Base-by-base conservation (phyloP, 2,113 vertebrate species). In the Pelvicachromis taeniatus region DNA sequence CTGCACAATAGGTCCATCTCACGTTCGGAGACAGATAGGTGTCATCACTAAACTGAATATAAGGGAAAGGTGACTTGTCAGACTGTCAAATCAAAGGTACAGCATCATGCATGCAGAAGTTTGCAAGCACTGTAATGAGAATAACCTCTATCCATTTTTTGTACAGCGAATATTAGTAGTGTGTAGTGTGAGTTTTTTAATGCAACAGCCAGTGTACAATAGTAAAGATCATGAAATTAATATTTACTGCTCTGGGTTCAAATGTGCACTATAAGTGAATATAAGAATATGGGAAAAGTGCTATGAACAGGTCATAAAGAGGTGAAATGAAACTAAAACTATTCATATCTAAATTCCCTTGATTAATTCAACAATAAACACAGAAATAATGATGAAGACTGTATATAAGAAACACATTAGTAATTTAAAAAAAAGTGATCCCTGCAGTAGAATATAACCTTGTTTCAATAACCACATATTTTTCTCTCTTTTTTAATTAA, bases 1-100 rank as follows among this genome's bases (percentile, higher is more conserved):
- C 87, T 89, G 88, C 23, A 88, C 87, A 84, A 91, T 88, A 91
- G 77, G 53, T 81, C 78, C 85, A 80, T 77, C 45, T 33, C 58
- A 21, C 79, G 45, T 78, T 75, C 80, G 38, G 29, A 79, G 63
- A 78, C 54, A 68, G 75, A 40, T 5, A 26, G 50, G 68, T 81
- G 78, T 89, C 68, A 23, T 19, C 65, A 42, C 77, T 63, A 78
- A 91, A 91, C 38, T 85, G 81, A 85, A 85, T 83, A 42, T 83
- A 81, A 13, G 26, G 45, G 35, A 63, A 90, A 56, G 61, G 48
- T 50, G 55, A 85, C 87, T 89, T 88, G 86, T 89, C 80, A 16
- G 13, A 78, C 85, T 90, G 83, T 89, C 90, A 91, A 42, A 81
- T 55, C 23, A 45, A 65, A 88, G 52, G 10, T 17, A 50, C 38